Base-by-base conservation (phyloP, 2,113 vertebrate species). In the Rhinichthys klamathensis region DNA sequence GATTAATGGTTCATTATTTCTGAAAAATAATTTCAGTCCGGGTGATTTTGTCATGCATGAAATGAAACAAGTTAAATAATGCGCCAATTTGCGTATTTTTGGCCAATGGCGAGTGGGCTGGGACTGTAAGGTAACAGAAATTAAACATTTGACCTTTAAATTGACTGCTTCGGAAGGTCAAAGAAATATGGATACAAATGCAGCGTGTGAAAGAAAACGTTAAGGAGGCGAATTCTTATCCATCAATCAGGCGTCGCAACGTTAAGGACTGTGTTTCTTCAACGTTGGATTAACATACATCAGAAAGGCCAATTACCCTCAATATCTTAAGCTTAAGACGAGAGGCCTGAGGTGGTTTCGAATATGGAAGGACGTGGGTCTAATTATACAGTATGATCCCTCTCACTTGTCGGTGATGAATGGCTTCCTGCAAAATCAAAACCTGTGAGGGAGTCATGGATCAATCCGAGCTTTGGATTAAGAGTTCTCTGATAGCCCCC, bases 381-480 rank as follows among this genome's bases (percentile, higher is more conserved):
- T 94, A 93, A 93, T 93, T 92, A 93, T 91, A 93, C 89, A 85
- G 77, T 86, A 83, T 87, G 91, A 91, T 93, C 86, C 89, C 74
- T 70, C 89, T 89, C 86, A 91, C 87, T 91, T 83, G 87, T 92
- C 94, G 92, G 90, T 86, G 89, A 85, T 84, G 58, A 90, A 91
- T 85, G 73, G 90, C 89, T 90, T 90, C 89, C 80, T 84, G 23
- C 77, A 85, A 85, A 90, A 89, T 88, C 4, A 83, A 80, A 92
- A 92, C 75, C 73, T 46, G 70, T 83, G 85, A 90, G 89, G 91
- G 91, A 92, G 93, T 92, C 86, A 84, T 78, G 92, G 90, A 93
- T 94, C 90, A 92, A 90, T 92, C 89, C 88, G 65, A 88, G 88
- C 91, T 93, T 91, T 83, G 93, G 94, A 94, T 94, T 93, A 94